Percentiles rank a stretch among this genome's conserved stretches.
Conservation (phyloP, 2,797 vertebrate species). For the Brachymystax lenok region DNA sequence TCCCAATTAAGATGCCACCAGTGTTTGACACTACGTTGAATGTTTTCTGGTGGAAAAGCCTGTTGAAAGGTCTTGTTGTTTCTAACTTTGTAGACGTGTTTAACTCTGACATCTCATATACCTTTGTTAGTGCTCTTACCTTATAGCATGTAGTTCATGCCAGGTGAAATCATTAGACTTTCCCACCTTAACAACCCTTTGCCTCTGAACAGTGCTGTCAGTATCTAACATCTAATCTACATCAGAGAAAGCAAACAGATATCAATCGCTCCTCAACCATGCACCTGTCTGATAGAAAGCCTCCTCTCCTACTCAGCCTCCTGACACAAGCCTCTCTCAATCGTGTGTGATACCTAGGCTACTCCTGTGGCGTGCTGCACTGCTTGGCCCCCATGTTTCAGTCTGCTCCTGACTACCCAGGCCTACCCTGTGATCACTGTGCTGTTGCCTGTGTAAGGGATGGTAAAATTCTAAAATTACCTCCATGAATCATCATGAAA, state of each 20-base stretch:
- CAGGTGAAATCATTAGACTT: not conserved
- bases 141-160: not conserved
- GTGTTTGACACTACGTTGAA: not conserved
- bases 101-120: not conserved
- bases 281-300: too few relatives aligned
- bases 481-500: not conserved
- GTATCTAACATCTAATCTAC: too few relatives aligned
- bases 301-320: too few relatives aligned
- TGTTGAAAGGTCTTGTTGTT: not conserved
- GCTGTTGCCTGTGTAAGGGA: not conserved
- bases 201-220: too few relatives aligned
- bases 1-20: too few relatives aligned
- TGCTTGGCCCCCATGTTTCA: too few relatives aligned
- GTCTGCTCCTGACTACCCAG: too few relatives aligned
- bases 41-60: not conserved
- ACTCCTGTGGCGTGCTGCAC: too few relatives aligned
- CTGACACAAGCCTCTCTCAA: too few relatives aligned
- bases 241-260: too few relatives aligned
- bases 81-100: not conserved
- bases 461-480: not conserved
- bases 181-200: not conserved
- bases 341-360: too few relatives aligned
- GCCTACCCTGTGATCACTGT: not conserved
- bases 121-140: not conserved
- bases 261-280: too few relatives aligned